phyloP scores from a whole-genome alignment of 2,888 invertebrate genomes.

The Agrypnus murinus region DNA sequence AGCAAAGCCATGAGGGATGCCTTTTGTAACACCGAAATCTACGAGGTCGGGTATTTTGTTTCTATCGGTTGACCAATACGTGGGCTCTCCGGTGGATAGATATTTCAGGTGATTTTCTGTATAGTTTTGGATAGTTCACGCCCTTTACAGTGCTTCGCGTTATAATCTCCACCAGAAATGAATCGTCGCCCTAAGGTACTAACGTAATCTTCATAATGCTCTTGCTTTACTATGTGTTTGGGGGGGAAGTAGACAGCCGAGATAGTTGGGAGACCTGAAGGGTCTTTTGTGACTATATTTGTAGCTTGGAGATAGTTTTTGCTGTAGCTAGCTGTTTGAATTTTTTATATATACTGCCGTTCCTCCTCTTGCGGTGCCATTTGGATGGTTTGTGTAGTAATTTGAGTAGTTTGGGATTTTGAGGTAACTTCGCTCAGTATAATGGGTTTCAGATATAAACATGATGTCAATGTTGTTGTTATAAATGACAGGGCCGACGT shows the following conservation, averaged over 20 bases:
- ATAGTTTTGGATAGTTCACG: background rate
- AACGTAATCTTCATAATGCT: constrained; percentile 12
- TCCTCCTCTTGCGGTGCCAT: constrained; percentile 35
- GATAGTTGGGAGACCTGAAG: constrained; percentile 10
- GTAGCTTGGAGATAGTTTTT: constrained; percentile 8
- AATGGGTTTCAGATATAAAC: constrained; percentile 49
- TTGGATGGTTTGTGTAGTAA: constrained; percentile 44
- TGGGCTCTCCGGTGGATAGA: no score
- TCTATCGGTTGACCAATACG: no score
- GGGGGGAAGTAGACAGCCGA: constrained; percentile 9
- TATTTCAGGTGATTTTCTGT: no score
- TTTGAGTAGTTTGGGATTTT: constrained; percentile 41
- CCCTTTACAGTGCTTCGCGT: background rate
- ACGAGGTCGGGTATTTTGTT: no score
- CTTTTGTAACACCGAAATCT: no score
- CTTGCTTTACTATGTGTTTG: constrained; percentile 6
- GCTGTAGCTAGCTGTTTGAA: constrained; percentile 29
- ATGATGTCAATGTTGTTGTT: constrained; percentile 49
- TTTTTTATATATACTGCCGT: constrained; percentile 42
- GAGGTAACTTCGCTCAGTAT: constrained; percentile 43
- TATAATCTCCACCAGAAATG: constrained; percentile 3
- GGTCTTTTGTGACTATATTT: constrained; percentile 15
- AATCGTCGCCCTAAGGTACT: constrained; percentile 7
- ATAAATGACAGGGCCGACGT: no score
- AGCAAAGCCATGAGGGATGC: no score